A percentile compares a stretch with the other conserved stretches of the same genome.
phyloP scores from a whole-genome alignment of 2,797 vertebrate species.

The Pterois miles region DNA sequence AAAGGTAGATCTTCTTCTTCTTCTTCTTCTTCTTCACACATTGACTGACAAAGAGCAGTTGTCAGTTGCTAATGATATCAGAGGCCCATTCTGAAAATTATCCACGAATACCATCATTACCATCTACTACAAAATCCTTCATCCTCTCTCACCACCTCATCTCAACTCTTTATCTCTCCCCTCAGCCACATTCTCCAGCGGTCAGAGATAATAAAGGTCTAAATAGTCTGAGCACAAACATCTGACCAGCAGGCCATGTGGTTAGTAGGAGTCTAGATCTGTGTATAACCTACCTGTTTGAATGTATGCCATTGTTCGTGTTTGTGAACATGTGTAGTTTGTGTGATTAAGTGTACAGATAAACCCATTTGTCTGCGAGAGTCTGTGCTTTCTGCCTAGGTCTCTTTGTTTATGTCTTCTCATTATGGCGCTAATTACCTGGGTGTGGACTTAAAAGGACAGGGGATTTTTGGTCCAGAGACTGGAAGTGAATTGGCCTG shows the following conservation, averaged over 20 bases:
- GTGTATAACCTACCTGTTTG: conserved; percentile 50
- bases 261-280: conserved; percentile 15
- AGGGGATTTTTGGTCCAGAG: conserved; percentile 18
- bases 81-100: background rate
- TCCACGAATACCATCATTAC: background rate
- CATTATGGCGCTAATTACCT: conserved; percentile 33
- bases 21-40: too few species aligned
- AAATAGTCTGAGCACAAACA: conserved; percentile 55
- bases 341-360: conserved; percentile 29
- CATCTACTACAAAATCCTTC: background rate
- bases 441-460: conserved; percentile 21
- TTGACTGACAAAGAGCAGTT: background rate
- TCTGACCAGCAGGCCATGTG: conserved; percentile 40
- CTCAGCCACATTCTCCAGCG: conserved; percentile 28
- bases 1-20: too few species aligned
- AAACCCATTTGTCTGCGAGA: conserved; percentile 12
- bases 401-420: conserved; percentile 20
- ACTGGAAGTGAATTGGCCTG: conserved; percentile 29
- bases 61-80: background rate
- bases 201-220: conserved; percentile 58
- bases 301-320: conserved; percentile 32
- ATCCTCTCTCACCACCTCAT: background rate
- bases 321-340: conserved; percentile 31
- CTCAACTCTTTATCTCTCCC: conserved; percentile 2
- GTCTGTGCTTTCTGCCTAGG: background rate